These are phyloP conservation scores for Eufriesea mexicana DNA, from an alignment of 1,140 invertebrate genomes.

Conservation along the genomic window DNA sequence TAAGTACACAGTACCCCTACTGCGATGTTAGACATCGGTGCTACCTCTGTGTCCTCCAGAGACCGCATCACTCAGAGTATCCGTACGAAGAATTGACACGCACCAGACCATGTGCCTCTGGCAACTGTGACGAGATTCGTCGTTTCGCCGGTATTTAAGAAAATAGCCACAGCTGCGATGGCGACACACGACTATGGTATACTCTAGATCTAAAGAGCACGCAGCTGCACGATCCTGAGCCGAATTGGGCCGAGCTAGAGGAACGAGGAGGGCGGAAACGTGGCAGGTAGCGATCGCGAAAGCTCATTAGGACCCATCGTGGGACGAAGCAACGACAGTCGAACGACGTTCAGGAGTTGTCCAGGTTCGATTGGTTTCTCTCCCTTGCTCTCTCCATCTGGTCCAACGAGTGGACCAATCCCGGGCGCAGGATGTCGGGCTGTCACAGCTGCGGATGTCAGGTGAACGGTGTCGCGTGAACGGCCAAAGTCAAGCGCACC, in stretches of 20 bases:
- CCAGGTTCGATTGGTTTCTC: conserved; percentile 21
- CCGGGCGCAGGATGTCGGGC: conserved; percentile 20
- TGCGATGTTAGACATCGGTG: too few species aligned
- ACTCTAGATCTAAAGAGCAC: background rate
- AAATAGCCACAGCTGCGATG: background rate
- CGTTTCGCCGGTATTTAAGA: background rate
- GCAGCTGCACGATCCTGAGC: background rate
- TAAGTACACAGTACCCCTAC: too few species aligned
- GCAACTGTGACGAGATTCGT: background rate
- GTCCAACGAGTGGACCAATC: conserved; percentile 33
- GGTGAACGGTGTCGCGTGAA: conserved; percentile 50
- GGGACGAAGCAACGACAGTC: conserved; percentile 7
- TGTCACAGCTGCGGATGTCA: conserved; percentile 64
- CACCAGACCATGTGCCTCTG: too few species aligned
- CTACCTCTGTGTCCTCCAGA: too few species aligned
- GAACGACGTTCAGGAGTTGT: conserved; percentile 4
- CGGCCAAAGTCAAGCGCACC: conserved; percentile 60
- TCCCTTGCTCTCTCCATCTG: background rate
- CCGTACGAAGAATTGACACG: too few species aligned
- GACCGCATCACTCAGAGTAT: too few species aligned
- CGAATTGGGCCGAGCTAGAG: background rate
- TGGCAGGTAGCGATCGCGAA: background rate
- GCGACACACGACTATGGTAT: background rate
- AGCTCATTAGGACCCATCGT: conserved; percentile 27
- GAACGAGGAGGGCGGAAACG: background rate